phyloP scores from a whole-genome alignment of 2,113 vertebrate species.

The Gadus macrocephalus region DNA sequence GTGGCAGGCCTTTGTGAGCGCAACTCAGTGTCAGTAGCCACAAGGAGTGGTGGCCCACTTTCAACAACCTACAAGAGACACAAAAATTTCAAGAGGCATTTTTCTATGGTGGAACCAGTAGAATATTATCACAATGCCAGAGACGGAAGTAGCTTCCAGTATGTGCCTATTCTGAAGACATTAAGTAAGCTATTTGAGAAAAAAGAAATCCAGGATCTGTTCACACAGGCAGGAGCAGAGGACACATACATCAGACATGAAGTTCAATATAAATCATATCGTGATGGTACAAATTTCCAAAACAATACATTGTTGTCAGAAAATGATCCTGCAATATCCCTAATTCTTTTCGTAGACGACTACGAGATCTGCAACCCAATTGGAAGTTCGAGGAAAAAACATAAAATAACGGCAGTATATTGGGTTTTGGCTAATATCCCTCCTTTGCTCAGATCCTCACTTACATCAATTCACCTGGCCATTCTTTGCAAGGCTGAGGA shows the following conservation, averaged over 20 bases:
- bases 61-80: too few species aligned
- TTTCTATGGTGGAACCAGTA: constrained; percentile 15
- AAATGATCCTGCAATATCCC: constrained; percentile 27
- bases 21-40: too few species aligned
- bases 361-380: constrained; percentile 40
- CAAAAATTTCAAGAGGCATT: too few species aligned
- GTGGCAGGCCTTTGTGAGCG: too few species aligned
- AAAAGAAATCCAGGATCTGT: constrained; percentile 23
- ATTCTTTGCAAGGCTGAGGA: constrained; percentile 37
- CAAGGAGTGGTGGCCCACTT: too few species aligned
- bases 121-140: constrained; percentile 39
- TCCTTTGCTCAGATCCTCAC: constrained; percentile 22
- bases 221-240: constrained; percentile 5
- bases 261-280: constrained; percentile 24
- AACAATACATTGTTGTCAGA: constrained; percentile 20
- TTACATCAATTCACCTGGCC: constrained; percentile 29
- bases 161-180: constrained; percentile 38
- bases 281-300: constrained; percentile 29
- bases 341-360: constrained; percentile 33
- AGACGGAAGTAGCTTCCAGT: constrained; percentile 31
- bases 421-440: constrained; percentile 33
- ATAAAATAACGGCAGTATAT: constrained; percentile 34
- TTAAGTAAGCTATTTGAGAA: constrained; percentile 38
- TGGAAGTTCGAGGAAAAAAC: constrained; percentile 36
- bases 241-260: too few species aligned